Evolutionary conservation across 2,888 invertebrate species (phyloP).

Genomic region (Tinea pellionella): DNA sequence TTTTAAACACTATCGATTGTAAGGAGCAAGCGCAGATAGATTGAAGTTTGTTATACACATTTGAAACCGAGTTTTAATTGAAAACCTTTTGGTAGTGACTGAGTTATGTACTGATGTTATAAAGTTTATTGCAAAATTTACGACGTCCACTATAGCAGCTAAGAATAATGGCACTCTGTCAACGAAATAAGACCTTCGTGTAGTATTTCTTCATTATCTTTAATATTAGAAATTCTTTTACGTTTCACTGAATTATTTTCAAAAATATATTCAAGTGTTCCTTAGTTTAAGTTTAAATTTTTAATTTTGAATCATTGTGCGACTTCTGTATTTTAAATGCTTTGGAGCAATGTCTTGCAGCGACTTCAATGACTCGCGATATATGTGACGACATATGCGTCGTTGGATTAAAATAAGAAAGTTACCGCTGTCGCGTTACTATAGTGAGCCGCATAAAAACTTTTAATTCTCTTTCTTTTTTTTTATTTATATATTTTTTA

Average conservation of each 20-base stretch:
- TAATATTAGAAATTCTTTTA: neutral
- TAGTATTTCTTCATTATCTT: conserved; percentile 13
- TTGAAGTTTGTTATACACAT: neutral
- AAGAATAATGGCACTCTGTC: conserved; percentile 12
- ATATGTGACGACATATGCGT: no score
- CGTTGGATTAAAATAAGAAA: no score
- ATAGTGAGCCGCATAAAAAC: no score
- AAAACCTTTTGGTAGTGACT: neutral
- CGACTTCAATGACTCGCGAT: no score
- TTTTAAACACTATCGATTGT: neutral
- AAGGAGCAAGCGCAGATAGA: neutral
- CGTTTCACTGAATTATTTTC: neutral
- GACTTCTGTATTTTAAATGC: no score
- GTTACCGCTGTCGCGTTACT: no score
- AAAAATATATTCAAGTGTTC: neutral
- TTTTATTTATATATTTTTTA: no score
- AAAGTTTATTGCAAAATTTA: conserved; percentile 9
- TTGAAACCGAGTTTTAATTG: neutral
- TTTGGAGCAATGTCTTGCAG: no score
- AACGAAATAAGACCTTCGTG: conserved; percentile 6
- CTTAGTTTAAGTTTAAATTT: no score
- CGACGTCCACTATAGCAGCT: conserved; percentile 11
- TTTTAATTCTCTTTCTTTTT: no score
- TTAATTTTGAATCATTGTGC: no score
- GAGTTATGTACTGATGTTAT: neutral